A percentile compares a stretch with the other conserved stretches of the same genome.
Conservation (phyloP, 2,888 invertebrate species). For the Dryomyza anilis region DNA sequence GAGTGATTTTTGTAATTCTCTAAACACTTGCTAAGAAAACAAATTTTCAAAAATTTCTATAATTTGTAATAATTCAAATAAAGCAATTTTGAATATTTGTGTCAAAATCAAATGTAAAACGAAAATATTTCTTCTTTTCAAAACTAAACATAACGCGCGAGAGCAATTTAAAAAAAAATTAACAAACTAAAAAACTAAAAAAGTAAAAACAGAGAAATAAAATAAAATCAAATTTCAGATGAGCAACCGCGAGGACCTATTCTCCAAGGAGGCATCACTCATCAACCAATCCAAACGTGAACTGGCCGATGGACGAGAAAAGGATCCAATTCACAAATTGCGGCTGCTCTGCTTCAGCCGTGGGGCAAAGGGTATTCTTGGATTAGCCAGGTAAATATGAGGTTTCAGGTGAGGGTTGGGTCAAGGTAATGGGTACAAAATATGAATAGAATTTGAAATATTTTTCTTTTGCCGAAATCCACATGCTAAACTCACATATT, state of each 20-base stretch:
- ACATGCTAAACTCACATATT: too few relatives aligned
- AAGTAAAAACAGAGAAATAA: not conserved
- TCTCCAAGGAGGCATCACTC: constrained; percentile 74
- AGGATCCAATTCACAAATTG: constrained; percentile 82
- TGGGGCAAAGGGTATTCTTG: constrained; percentile 87
- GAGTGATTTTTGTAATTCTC: too few relatives aligned
- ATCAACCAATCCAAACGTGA: constrained; percentile 76
- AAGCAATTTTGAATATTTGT: not conserved
- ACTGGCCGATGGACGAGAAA: constrained; percentile 65
- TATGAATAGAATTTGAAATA: not conserved
- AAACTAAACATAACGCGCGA: not conserved
- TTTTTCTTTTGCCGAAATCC: not conserved
- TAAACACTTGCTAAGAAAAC: too few relatives aligned
- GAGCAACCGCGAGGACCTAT: constrained; percentile 46
- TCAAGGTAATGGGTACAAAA: too few relatives aligned
- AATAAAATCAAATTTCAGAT: constrained; percentile 37
- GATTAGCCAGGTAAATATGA: constrained; percentile 77
- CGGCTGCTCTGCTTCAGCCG: constrained; percentile 82
- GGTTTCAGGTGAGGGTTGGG: constrained; percentile 20
- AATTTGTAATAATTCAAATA: too few relatives aligned
- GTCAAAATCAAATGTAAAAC: not conserved
- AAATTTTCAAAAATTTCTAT: too few relatives aligned
- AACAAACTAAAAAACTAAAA: not conserved
- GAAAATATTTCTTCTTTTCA: not conserved
- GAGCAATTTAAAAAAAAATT: not conserved